Conservation (phyloP, 1,140 invertebrate species). For the Maconellicoccus hirsutus region DNA sequence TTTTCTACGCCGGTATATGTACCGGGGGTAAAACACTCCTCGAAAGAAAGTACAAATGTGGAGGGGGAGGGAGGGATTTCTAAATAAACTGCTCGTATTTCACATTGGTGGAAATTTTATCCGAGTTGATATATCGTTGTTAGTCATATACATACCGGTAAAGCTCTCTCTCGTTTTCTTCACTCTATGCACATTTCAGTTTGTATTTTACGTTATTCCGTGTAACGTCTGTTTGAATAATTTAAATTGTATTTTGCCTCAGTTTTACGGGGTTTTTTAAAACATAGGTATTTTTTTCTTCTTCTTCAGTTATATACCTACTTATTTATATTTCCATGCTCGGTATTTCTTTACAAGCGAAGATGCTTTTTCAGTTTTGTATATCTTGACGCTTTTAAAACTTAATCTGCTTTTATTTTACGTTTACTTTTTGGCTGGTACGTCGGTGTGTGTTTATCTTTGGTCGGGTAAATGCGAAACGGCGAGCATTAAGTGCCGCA, state of each 20-base stretch:
- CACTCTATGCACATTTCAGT: conserved; percentile 2
- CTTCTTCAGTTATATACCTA: not conserved
- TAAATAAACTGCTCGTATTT: conserved; percentile 17
- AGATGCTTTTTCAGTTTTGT: not conserved
- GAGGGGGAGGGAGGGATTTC: not conserved
- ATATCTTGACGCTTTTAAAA: conserved; percentile 5
- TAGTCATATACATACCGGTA: not conserved
- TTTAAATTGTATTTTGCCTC: conserved; percentile 16
- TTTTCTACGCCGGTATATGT: not conserved
- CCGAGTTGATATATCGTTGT: conserved; percentile 11
- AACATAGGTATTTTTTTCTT: not conserved
- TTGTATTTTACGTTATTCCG: not conserved
- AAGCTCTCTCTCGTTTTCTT: conserved; percentile 1
- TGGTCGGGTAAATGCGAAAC: not conserved
- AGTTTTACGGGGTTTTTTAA: not conserved
- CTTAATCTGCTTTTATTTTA: conserved; percentile 9
- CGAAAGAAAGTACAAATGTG: not conserved
- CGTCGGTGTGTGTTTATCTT: not conserved
- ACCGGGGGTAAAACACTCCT: not conserved
- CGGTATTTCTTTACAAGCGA: not conserved
- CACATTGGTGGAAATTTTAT: conserved; percentile 18
- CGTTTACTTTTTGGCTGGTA: not conserved
- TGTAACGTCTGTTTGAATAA: conserved; percentile 20
- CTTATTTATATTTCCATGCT: not conserved
- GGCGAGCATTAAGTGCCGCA: not conserved